phyloP scores from a whole-genome alignment of 2,888 invertebrate species.

The Macaria notata region DNA sequence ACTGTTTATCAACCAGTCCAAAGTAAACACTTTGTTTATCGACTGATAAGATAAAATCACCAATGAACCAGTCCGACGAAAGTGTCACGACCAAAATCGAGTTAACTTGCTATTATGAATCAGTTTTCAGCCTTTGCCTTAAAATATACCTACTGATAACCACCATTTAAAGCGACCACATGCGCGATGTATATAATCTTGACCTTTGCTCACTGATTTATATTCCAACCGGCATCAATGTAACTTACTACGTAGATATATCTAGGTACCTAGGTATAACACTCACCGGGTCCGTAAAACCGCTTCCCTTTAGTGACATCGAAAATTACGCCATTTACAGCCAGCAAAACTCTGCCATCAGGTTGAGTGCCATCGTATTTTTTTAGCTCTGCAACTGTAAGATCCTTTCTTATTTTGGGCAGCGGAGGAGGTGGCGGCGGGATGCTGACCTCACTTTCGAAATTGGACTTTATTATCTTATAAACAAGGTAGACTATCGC shows the following conservation, averaged over 20 bases:
- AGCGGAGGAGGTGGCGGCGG: conserved; percentile 80
- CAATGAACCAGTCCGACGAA: too few species aligned
- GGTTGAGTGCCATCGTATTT: conserved; percentile 91
- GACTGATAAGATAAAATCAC: neutral
- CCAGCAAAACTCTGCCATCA: conserved; percentile 94
- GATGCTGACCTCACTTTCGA: conserved; percentile 58
- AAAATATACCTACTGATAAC: neutral
- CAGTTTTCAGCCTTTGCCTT: neutral
- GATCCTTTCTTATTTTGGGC: conserved; percentile 93
- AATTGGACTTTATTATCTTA: conserved; percentile 82
- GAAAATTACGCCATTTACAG: conserved; percentile 96
- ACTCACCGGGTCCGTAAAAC: conserved; percentile 96
- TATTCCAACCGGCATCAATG: conserved; percentile 25
- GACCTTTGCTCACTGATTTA: conserved; percentile 33
- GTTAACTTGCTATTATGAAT: too few species aligned
- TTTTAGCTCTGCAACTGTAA: conserved; percentile 93
- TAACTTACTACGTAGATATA: conserved; percentile 22
- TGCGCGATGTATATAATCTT: conserved; percentile 21
- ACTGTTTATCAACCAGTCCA: too few species aligned
- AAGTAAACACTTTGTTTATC: neutral
- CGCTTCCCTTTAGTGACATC: conserved; percentile 95
- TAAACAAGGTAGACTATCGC: conserved; percentile 81
- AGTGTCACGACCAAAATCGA: too few species aligned
- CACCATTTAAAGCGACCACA: conserved; percentile 14
- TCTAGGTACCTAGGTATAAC: conserved; percentile 18